Base-by-base conservation (phyloP, 2,797 vertebrate genomes). In the Clarias pachynema region DNA sequence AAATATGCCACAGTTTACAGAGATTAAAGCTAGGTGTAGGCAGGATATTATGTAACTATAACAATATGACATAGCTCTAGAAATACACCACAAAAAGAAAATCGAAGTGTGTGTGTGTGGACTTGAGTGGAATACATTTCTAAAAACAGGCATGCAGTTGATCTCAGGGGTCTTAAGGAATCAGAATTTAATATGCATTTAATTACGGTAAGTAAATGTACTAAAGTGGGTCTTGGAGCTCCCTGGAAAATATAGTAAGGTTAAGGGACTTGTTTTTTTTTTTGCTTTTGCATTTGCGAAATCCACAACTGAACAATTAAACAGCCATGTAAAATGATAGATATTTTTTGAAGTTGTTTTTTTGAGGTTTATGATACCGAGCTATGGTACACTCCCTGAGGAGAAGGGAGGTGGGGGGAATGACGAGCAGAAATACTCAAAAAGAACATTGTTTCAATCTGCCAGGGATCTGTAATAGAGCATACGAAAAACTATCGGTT, bases 101-200 rank as follows among this genome's bases (percentile, higher is more conserved):
- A 74, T 6, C 5, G 34, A 37, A 37, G 20, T 69, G 9, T 34
- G 16, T 70, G 68, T n/a, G 24, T 20, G 26, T 14, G 37, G 6
- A 24, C 66, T 79, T 79, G 24, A 40, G 59, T 68, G 60, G 29
- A 81, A 75, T 40, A 7, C 1, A 81, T 81, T 66, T 73, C 70
- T 73, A 75, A 53, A 26, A n/a, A 68, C 57, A 56, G 14, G 18
- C 40, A 81, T 22, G 59, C 69, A 56, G 40, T 73, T 74, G 40
- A 73, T 79, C 70, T 85, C 59, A 15, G 24, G 49, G 73, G 70
- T 66, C 60, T 81, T 29, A 24, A 59, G 40, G 4, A 81, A 74
- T 81, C 77, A 85, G 62, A 81, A 75, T 86, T 82, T 74, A 68
- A 86, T 75, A 82, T 31, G 31, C 56, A 34, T 87, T 84, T 63